Percentiles rank a stretch among this genome's conserved stretches.
Evolutionary conservation across 1,140 invertebrate genomes (phyloP).

Genomic region (Drosophila grimshawi): DNA sequence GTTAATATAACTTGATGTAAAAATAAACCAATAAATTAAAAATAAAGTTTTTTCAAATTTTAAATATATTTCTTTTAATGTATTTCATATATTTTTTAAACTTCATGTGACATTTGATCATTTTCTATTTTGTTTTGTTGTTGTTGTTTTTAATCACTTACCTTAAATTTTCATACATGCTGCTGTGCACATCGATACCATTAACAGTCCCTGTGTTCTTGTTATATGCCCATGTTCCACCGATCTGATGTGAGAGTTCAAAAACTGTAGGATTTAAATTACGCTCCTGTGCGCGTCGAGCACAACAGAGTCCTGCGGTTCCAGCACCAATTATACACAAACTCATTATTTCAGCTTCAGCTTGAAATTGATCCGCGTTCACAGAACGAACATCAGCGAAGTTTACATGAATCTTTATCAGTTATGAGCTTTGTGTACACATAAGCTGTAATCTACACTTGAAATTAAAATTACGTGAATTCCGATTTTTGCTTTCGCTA

Average conservation of each 20-base stretch:
- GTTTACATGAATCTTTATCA: neutral
- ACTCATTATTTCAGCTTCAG: constrained; percentile 40
- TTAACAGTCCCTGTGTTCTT: constrained; percentile 88
- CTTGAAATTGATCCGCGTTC: too few species aligned
- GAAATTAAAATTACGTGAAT: neutral
- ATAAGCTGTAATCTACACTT: neutral
- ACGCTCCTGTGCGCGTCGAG: constrained; percentile 87
- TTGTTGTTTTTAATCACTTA: constrained; percentile 16
- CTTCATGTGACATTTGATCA: too few species aligned
- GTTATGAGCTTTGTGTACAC: neutral
- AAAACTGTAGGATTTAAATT: constrained; percentile 89
- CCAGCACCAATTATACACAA: constrained; percentile 90
- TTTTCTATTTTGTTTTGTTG: neutral
- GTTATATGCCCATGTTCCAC: constrained; percentile 95
- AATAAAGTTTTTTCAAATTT: too few species aligned
- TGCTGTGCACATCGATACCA: constrained; percentile 93
- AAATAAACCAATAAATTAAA: too few species aligned
- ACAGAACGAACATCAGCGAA: neutral
- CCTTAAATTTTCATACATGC: constrained; percentile 90
- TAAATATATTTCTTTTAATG: too few species aligned
- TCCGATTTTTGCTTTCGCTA: neutral
- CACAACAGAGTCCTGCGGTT: constrained; percentile 90
- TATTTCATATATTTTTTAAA: too few species aligned
- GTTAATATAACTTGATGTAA: too few species aligned
- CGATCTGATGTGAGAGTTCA: constrained; percentile 90